phyloP scores from a whole-genome alignment of 53 echinoderm and acorn worm species.

The Paelopatides confundens region DNA sequence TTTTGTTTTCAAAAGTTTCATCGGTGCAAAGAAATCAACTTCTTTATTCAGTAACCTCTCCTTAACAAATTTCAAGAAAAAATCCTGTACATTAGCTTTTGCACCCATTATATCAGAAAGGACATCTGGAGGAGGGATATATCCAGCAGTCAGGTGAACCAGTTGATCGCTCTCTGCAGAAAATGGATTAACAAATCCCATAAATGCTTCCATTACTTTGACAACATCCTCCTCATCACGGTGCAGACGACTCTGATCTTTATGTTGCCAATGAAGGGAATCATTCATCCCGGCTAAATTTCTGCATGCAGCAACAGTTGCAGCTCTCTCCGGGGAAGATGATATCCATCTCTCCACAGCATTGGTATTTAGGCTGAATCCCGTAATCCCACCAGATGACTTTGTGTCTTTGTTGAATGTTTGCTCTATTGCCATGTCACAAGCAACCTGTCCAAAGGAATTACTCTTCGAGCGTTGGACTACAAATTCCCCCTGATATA shows the following conservation, averaged over 20 bases:
- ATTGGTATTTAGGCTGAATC: not conserved
- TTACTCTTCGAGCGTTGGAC: constrained; percentile 54
- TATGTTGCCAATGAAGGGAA: not conserved
- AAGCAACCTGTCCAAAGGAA: constrained; percentile 62
- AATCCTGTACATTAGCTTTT: not conserved
- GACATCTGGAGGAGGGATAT: not conserved
- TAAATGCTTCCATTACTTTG: not conserved
- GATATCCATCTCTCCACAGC: not conserved
- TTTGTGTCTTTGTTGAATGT: constrained; percentile 48
- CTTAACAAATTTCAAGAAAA: not conserved
- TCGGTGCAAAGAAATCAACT: constrained; percentile 9
- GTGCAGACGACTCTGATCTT: constrained; percentile 8
- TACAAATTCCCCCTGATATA: constrained; percentile 8
- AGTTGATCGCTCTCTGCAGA: not conserved
- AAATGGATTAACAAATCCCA: not conserved
- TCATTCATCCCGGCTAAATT: not conserved
- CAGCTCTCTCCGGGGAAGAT: not conserved
- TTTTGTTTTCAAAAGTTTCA: constrained; percentile 62
- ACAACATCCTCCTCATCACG: constrained; percentile 20
- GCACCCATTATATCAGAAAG: not conserved
- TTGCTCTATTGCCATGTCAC: constrained; percentile 78
- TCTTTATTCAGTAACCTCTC: not conserved
- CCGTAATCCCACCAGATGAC: not conserved
- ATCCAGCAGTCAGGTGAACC: constrained; percentile 22
- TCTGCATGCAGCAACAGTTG: not conserved